Evolutionary conservation across 2,113 vertebrate genomes (phyloP), one percentile per base, ranked within the genome.

Genomic region (Calonectris borealis): DNA sequence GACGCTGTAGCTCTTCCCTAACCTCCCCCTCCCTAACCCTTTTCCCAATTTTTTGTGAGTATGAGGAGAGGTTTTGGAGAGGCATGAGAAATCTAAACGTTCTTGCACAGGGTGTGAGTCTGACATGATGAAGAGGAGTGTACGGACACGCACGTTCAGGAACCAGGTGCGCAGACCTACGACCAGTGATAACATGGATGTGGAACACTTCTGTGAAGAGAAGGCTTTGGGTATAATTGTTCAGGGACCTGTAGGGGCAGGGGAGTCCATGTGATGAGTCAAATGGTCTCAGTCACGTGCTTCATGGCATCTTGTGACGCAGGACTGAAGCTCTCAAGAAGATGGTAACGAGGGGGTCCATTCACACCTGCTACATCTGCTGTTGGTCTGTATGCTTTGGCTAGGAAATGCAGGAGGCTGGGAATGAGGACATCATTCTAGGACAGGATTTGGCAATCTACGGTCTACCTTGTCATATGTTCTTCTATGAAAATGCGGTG

Each of bases 151-250:
- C 10, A 5, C 1, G 2, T 0, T 60, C 11, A 22, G 89, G 76
- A 79, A 6, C 8, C 26, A 15, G 42, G 16, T 22, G 25, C 5
- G 7, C 6, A 0, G 44, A 61, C 21, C 60, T 44, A 0, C 0
- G 0, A 7, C 34, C 31, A 16, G 52, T 11, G 42, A 8, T n/a
- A 4, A 32, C 0, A 0, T 15, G 69, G 22, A 10, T 40, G 49
- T 72, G 46, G 57, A 17, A 34, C 29, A 6, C 15, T 5, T 34
- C 42, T 82, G 46, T 34, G 32, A 61, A 38, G 66, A 61, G 32
- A 25, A 29, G 26, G 10, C 32, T 34, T 36, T 60, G 25, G 18
- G 4, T 46, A 12, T 29, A 48, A 27, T 27, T 27, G 26, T 38
- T 55, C 5, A 5, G 44, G n/a, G 54, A 7, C 31, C 31, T 32